phyloP scores from a whole-genome alignment of 2,888 invertebrate genomes.

The Blastobasis lacticolella region DNA sequence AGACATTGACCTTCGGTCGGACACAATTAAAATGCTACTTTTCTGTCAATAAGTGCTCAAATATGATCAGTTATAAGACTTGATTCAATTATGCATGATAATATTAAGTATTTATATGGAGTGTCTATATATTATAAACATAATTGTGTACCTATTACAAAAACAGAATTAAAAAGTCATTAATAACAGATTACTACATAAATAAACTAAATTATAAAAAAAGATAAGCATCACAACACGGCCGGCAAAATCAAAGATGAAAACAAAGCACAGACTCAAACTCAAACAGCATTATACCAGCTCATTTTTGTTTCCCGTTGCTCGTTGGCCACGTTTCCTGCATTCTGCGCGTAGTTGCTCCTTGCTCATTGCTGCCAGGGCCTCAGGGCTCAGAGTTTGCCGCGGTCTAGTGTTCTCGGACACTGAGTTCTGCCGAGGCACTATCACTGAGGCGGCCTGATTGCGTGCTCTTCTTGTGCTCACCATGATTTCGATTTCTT shows the following conservation, averaged over 20 bases:
- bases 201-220: conserved; percentile 22
- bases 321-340: conserved; percentile 79
- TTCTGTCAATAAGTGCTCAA: no score
- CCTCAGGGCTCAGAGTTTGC: conserved; percentile 61
- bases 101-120: no score
- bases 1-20: no score
- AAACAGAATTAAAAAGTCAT: conserved; percentile 1
- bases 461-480: conserved; percentile 61
- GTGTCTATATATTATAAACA: neutral
- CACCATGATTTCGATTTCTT: conserved; percentile 34
- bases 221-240: conserved; percentile 48
- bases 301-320: conserved; percentile 80
- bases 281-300: conserved; percentile 75
- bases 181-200: conserved; percentile 10
- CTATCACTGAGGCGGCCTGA: conserved; percentile 52
- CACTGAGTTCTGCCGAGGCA: conserved; percentile 58
- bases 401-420: conserved; percentile 59
- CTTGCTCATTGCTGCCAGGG: conserved; percentile 77
- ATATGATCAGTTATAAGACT: no score
- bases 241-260: conserved; percentile 39
- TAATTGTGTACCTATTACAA: conserved; percentile 1
- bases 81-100: no score
- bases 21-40: no score
- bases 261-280: conserved; percentile 54
- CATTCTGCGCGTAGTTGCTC: conserved; percentile 80